Evolutionary conservation across 2,797 vertebrate genomes (phyloP).

Genomic region (Rachycentron canadum): DNA sequence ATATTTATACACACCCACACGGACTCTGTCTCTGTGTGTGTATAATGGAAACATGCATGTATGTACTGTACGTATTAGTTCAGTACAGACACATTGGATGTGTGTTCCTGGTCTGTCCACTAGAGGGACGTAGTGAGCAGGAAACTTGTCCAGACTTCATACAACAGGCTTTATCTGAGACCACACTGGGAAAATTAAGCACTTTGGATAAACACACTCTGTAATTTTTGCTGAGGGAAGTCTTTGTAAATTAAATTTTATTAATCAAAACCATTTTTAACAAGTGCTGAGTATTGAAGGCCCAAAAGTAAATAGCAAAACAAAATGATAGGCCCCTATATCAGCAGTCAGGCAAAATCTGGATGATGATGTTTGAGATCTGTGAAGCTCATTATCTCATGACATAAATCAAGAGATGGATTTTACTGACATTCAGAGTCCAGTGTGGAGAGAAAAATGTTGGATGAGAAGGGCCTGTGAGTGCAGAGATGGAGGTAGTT

Average conservation of each 20-base stretch:
- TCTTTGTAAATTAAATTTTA: slow-evolving; percentile 39
- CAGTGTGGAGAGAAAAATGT: slow-evolving; percentile 15
- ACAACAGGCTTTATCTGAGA: slow-evolving; percentile 37
- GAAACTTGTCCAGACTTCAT: slow-evolving; percentile 23
- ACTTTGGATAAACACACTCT: slow-evolving; percentile 31
- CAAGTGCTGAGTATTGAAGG: slow-evolving; percentile 15
- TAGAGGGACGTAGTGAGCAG: slow-evolving; percentile 82
- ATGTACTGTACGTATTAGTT: background rate
- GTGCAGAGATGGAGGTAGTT: slow-evolving; percentile 35
- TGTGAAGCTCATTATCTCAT: slow-evolving; percentile 16
- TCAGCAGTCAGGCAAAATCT: slow-evolving; percentile 7
- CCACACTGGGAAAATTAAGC: slow-evolving; percentile 38
- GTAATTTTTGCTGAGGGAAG: slow-evolving; percentile 34
- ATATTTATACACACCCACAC: no score
- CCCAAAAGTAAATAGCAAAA: slow-evolving; percentile 16
- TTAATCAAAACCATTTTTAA: slow-evolving; percentile 40
- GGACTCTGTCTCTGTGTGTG: no score
- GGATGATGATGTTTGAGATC: slow-evolving; percentile 13
- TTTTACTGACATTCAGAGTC: slow-evolving; percentile 17
- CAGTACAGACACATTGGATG: background rate
- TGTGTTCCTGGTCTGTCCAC: slow-evolving; percentile 69
- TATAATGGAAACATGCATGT: no score
- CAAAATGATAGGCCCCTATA: slow-evolving; percentile 1
- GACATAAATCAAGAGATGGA: slow-evolving; percentile 18
- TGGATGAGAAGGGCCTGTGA: slow-evolving; percentile 24